Evolutionary conservation across 2,888 invertebrate species (phyloP), one percentile per base, ranked within the genome.

Genomic region (Aphrophora alni): DNA sequence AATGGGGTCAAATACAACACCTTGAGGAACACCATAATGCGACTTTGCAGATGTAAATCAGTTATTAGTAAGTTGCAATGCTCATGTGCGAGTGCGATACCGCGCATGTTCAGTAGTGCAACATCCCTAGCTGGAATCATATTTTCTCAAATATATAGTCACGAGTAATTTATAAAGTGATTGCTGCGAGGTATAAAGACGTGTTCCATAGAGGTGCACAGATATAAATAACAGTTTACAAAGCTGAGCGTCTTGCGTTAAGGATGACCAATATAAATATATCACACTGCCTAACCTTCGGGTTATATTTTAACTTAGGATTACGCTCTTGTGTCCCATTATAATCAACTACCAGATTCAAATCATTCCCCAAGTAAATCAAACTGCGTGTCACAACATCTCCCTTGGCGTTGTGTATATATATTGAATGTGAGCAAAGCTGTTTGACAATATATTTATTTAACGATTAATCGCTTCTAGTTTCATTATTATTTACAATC

Each of bases 101-200:
- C 59, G 59, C 59, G 59, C 59, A 59, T 59, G 59, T 59, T 59
- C 59, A 21, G 59, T 59, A 59, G 59, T 59, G 21, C 59, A 59
- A 44, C 44, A 44, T 44, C 44, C 44, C 44, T 12, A 17, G 59
- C n/a, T 21, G 59, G 59, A 59, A 59, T 21, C 59, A 21, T 59
- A 59, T 59, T 59, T 59, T 59, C 59, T 59, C 59, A 21, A 59
- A 59, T 59, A 59, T 59, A 59, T 59, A 59, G 59, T 59, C 59
- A 14, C 59, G 21, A 59, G 59, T 59, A 59, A 59, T 59, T 59
- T 59, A 59, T 59, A 59, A 59, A 59, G 59, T 59, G 59, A 59
- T 59, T 59, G 59, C 59, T 59, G 59, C 59, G 59, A 59, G 59
- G 59, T 59, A 59, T 59, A 59, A 59, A 59, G 59, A 59, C 59